Base-by-base conservation (phyloP, 2,888 invertebrate species). In the Morpho deidamia region DNA sequence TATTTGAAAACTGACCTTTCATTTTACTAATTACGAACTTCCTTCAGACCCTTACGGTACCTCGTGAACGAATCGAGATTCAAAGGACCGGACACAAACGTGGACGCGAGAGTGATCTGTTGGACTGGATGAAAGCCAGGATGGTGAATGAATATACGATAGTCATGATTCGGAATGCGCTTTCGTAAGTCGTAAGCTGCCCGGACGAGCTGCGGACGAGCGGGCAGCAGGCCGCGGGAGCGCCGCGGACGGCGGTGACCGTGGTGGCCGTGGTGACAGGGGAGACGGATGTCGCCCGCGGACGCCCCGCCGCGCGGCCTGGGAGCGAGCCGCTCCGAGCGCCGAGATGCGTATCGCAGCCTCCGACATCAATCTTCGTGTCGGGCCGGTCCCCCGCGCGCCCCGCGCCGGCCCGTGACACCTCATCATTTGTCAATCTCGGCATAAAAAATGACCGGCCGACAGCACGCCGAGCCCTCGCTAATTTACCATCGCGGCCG, bases 311-410 rank as follows among this genome's bases (percentile, higher is more conserved):
- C 65, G 68, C 51, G 57, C 44, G 56, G 56, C 60, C 70, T 65
- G 71, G 65, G 70, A 67, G 63, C 65, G 51, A 51, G 60, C 61
- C 58, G 55, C 44, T 42, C 52, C 59, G 49, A 61, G 68, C 69
- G 62, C 67, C 69, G 67, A 75, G 80, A 81, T 80, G 74, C 61
- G 67, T 81, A 81, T 81, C 81, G 67, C 67, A 54, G 58, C 54
- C 68, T 62, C 68, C 71, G 73, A 74, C 81, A 82, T 82, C 82
- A 78, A 83, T 83, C 83, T 80, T 65, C 59, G 57, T 55, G 65
- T 60, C 59, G 59, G 51, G 43, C 41, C 50, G 45, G 48, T 53
- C 45, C 61, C 46, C 52, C 55, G 39, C 23, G 42, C 54, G 44
- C 58, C 44, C 48, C 61, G 11, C 43, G 32, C 51, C 57, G 23